Conservation (phyloP, 2,888 invertebrate species). For the Ophion obscuratus region DNA sequence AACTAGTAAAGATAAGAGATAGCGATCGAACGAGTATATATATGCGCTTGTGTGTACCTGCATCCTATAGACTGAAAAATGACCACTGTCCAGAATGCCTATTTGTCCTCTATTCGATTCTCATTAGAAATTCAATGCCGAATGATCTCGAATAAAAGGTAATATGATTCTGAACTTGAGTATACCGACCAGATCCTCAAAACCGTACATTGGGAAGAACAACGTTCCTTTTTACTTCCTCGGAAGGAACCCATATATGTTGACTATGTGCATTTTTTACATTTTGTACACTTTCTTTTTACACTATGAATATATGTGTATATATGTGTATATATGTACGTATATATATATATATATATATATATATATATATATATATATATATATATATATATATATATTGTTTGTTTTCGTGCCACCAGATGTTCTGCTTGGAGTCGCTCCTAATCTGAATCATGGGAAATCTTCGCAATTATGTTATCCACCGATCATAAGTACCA, state of each 20-base stretch:
- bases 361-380: too few relatives aligned
- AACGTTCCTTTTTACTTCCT: slow-evolving; percentile 17
- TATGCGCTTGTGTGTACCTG: background rate
- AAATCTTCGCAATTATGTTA: too few relatives aligned
- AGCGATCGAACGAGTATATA: slow-evolving; percentile 67
- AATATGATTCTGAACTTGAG: slow-evolving; percentile 62
- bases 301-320: background rate
- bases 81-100: slow-evolving; percentile 66
- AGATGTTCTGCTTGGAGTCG: too few relatives aligned
- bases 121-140: slow-evolving; percentile 61
- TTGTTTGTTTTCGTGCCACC: too few relatives aligned
- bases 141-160: slow-evolving; percentile 58
- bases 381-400: too few relatives aligned
- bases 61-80: slow-evolving; percentile 44
- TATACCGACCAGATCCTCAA: slow-evolving; percentile 26
- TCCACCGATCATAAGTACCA: too few relatives aligned
- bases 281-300: background rate
- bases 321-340: background rate
- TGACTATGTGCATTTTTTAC: slow-evolving; percentile 7
- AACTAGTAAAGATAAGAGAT: slow-evolving; percentile 66
- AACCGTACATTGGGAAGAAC: background rate
- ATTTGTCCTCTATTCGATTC: slow-evolving; percentile 55
- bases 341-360: too few relatives aligned
- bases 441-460: too few relatives aligned
- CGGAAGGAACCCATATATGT: background rate